phyloP scores from a whole-genome alignment of 23 tunicate species.

The Styela clava region DNA sequence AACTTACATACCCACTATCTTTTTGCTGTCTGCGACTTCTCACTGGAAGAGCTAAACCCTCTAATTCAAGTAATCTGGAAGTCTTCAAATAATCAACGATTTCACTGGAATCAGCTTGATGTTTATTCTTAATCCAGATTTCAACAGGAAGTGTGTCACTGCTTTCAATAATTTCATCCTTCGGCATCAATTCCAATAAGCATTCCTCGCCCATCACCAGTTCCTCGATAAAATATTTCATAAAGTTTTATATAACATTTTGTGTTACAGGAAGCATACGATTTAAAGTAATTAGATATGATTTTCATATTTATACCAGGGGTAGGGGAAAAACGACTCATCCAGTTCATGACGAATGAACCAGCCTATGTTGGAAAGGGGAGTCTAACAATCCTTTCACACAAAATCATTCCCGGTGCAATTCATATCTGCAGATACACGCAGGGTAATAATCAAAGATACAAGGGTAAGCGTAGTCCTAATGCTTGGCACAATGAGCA shows the following conservation, averaged over 20 bases:
- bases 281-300: background rate
- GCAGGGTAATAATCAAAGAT: too few relatives aligned
- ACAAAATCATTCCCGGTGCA: too few relatives aligned
- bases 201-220: constrained; percentile 35
- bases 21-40: background rate
- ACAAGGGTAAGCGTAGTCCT: too few relatives aligned
- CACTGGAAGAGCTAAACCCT: constrained; percentile 2
- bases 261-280: too few relatives aligned
- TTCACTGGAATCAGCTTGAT: background rate
- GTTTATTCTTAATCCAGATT: background rate
- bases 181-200: background rate
- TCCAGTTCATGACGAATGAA: too few relatives aligned
- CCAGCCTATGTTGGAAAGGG: too few relatives aligned
- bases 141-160: background rate
- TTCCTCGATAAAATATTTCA: constrained; percentile 14
- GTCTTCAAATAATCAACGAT: background rate
- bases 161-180: background rate
- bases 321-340: background rate
- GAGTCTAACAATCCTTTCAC: too few relatives aligned
- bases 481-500: too few relatives aligned
- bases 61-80: background rate
- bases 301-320: background rate
- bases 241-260: too few relatives aligned
- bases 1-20: background rate
- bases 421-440: too few relatives aligned